Conservation (phyloP, 2,113 vertebrate species). For the Axis porcinus region DNA sequence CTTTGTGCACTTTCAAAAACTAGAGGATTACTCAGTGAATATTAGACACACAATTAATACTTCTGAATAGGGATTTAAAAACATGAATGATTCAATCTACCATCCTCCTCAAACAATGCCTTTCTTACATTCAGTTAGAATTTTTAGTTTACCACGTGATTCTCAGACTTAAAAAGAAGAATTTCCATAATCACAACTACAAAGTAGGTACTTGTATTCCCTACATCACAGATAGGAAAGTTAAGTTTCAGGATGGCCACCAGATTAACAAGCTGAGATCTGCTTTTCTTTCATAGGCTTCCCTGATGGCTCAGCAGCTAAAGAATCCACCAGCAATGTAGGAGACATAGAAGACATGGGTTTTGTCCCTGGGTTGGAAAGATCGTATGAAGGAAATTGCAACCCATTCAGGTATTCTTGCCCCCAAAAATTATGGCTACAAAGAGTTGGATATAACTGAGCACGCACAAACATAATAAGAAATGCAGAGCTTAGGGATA, state of each 20-base stretch:
- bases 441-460: background rate
- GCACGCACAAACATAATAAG: background rate
- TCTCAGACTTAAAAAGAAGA: background rate
- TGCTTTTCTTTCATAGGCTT: background rate
- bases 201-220: background rate
- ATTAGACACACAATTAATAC: background rate
- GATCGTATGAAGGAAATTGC: background rate
- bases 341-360: background rate
- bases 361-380: background rate
- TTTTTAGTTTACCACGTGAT: background rate
- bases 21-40: background rate
- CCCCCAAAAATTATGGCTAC: fast-evolving
- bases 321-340: background rate
- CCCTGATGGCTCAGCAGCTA: background rate
- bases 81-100: background rate
- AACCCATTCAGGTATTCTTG: background rate
- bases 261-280: background rate
- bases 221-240: background rate
- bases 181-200: background rate
- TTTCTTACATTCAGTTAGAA: background rate
- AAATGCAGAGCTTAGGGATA: too few relatives aligned
- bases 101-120: background rate
- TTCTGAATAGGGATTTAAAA: background rate
- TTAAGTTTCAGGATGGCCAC: background rate
- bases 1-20: background rate